A percentile compares a stretch with the other conserved stretches of the same genome.
phyloP scores from a whole-genome alignment of 2,797 vertebrate species.

The Picus viridis region DNA sequence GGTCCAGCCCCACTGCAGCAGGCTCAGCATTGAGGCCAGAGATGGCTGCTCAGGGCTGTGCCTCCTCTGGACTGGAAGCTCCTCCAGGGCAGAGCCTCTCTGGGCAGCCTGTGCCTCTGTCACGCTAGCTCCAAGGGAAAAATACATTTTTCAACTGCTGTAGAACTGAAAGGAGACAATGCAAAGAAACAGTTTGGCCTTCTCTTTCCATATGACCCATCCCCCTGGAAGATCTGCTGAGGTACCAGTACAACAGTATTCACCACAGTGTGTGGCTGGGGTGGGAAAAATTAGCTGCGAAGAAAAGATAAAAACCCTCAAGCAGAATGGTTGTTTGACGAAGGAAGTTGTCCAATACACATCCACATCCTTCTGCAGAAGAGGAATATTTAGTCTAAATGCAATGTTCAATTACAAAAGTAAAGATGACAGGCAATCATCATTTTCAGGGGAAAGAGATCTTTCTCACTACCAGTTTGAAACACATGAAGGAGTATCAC shows the following conservation, averaged over 20 bases:
- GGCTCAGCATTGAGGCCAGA: accelerated
- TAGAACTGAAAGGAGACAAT: neutral
- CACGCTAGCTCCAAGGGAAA: accelerated
- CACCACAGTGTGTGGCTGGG: neutral
- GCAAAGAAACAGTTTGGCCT: neutral
- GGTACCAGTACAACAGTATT: neutral
- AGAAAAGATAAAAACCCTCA: neutral
- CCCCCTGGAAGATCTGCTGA: neutral
- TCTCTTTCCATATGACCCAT: neutral
- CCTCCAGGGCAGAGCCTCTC: neutral
- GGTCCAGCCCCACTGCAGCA: accelerated
- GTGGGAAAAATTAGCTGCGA: neutral
- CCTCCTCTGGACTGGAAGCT: neutral
- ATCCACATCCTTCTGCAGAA: neutral
- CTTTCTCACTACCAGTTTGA: neutral
- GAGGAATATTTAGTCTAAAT: neutral
- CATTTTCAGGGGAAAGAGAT: neutral
- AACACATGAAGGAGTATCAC: neutral
- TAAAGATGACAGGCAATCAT: neutral
- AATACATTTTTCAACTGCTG: neutral
- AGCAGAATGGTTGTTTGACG: neutral
- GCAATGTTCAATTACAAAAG: neutral
- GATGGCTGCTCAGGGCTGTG: neutral
- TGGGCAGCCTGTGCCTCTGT: neutral
- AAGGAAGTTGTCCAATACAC: neutral